Evolutionary conservation across 2,888 invertebrate genomes (phyloP), one percentile per base, ranked within the genome.

Genomic region (Nomada flava): DNA sequence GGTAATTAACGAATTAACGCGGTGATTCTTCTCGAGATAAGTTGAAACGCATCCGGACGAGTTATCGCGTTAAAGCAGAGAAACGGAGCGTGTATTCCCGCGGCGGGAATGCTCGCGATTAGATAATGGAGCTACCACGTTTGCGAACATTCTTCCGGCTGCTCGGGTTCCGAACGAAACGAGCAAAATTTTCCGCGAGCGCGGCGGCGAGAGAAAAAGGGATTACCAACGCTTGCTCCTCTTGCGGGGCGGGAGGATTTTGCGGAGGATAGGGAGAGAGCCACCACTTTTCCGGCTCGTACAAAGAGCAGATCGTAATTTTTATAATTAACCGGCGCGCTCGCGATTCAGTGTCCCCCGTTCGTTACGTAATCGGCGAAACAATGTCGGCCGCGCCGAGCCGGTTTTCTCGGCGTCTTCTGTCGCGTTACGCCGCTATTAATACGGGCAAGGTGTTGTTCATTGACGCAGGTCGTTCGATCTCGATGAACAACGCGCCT

Each of bases 291-390:
- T 10, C 18, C 29, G 47, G 36, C 57, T 15, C 13, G 53, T n/a
- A 53, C 15, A 68, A 76, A 76, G 50, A 23, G 20, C 7, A 10
- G 75, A 63, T 75, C 75, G 75, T 57, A 36, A 72, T 64, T 69
- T 29, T 52, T 47, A 11, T 52, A 68, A 80, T 79, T 68, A 72
- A 18, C 53, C 15, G 42, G 23, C n/a, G n/a, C n/a, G n/a, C n/a
- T n/a, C 44, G n/a, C 71, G 69, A 76, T 76, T 65, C 69, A 18
- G 57, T 44, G n/a, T 52, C 59, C 60, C 73, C 72, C n/a, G n/a
- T n/a, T n/a, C 63, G 67, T 79, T 68, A 47, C 68, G 59, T 50
- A 73, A 81, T 55, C n/a, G 53, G 60, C 44, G 3, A 65, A 71
- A 64, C 42, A 42, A 76, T 53, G 42, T 23, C 44, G 18, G 18